These are phyloP conservation scores for Hypotaenidia philippensis DNA, from an alignment of 2,797 vertebrate genomes.

Conservation along the genomic window DNA sequence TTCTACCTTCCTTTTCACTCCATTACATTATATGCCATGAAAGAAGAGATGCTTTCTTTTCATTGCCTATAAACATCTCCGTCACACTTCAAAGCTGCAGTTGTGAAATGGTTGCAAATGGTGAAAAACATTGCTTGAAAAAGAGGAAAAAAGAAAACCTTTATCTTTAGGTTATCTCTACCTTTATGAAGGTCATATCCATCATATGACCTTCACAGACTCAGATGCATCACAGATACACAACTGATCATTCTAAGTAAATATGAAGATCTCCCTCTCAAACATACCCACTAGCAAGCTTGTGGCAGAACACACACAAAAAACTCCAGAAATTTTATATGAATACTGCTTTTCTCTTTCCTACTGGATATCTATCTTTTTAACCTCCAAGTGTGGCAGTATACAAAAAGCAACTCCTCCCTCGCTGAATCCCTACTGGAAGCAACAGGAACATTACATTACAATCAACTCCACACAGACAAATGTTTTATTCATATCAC, in stretches of 20 bases:
- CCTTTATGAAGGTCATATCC: neutral
- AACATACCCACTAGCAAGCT: neutral
- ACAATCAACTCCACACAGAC: neutral
- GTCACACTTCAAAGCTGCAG: neutral
- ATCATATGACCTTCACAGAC: neutral
- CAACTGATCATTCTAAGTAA: neutral
- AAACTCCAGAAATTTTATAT: neutral
- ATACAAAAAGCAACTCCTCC: neutral
- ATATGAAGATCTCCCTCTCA: neutral
- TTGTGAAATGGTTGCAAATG: neutral
- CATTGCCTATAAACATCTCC: neutral
- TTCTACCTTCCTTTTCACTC: neutral
- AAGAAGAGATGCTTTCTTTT: neutral
- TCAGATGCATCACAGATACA: neutral
- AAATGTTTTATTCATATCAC: slow-evolving; percentile 34
- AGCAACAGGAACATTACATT: neutral
- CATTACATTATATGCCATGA: neutral
- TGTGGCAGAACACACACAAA: neutral
- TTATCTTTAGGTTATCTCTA: neutral
- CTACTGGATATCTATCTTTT: neutral
- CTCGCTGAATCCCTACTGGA: neutral
- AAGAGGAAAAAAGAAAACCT: neutral
- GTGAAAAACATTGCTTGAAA: neutral
- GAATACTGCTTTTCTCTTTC: neutral
- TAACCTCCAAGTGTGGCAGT: neutral